phyloP scores from a whole-genome alignment of 2,888 invertebrate genomes.

The Drosophila melanosoma region DNA sequence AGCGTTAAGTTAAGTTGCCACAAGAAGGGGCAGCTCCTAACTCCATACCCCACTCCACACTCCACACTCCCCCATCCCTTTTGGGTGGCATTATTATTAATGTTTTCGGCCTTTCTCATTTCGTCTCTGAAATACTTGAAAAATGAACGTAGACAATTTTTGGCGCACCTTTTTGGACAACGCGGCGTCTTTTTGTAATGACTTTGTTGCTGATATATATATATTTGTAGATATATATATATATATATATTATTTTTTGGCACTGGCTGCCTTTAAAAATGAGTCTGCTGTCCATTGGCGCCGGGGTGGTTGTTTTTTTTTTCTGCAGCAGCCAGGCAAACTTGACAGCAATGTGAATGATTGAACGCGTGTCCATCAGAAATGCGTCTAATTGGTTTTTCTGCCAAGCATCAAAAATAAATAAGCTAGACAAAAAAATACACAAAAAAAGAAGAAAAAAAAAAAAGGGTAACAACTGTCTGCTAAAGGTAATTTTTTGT shows the following conservation, averaged over 20 bases:
- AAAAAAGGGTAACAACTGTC: constrained; percentile 54
- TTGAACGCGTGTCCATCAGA: constrained; percentile 81
- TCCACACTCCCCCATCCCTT: neutral
- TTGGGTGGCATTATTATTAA: constrained; percentile 66
- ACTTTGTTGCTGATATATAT: constrained; percentile 56
- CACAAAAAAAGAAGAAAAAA: constrained; percentile 3
- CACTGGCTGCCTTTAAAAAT: constrained; percentile 55
- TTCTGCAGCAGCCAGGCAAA: constrained; percentile 60
- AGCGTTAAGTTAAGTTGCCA: constrained; percentile 51
- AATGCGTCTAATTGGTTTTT: constrained; percentile 81
- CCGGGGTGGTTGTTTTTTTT: constrained; percentile 41
- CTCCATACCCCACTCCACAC: neutral
- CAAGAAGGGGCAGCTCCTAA: constrained; percentile 1
- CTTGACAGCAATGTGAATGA: constrained; percentile 79
- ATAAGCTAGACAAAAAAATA: constrained; percentile 29
- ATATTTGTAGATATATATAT: neutral
- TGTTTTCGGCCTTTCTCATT: constrained; percentile 57
- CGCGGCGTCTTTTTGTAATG: constrained; percentile 55
- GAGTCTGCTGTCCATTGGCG: constrained; percentile 25
- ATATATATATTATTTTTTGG: constrained; percentile 43
- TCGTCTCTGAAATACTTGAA: constrained; percentile 63
- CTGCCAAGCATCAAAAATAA: constrained; percentile 18
- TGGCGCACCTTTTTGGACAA: constrained; percentile 60
- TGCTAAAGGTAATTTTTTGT: constrained; percentile 73
- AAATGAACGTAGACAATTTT: constrained; percentile 67